Evolutionary conservation across 2,888 invertebrate genomes (phyloP), one percentile per base, ranked within the genome.

Genomic region (Cantharis nigra): DNA sequence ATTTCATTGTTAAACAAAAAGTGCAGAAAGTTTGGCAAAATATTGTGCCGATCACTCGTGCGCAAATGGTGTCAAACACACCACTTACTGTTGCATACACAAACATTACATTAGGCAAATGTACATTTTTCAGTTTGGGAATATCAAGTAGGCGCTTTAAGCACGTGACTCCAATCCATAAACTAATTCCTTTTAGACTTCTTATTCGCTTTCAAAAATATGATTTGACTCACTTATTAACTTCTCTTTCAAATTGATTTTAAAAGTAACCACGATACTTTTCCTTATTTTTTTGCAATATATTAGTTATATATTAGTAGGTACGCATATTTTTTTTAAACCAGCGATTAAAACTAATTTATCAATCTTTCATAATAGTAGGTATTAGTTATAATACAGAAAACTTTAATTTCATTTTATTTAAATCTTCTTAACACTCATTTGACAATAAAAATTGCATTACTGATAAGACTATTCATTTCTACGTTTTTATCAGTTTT

Each of bases 11-110:
- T 62, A 71, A 28, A 71, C 64, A 75, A 72, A 72, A 78, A 75
- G 49, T 23, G 49, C 64, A 71, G 69, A 64, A 69, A 75, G 75
- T 76, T 74, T 70, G 69, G 70, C 70, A 23, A 76, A 78, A 73
- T 71, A 74, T 64, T 74, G 76, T 79, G 78, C 82, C 81, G 81
- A 82, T 82, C 82, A 81, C 81, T 84, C 87, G 87, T 87, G 87
- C 86, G 86, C 83, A 82, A 83, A 84, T 80, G 82, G 85, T 84
- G 87, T 87, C 87, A 87, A 86, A 86, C 86, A 86, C 87, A 87
- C 85, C 87, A 87, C 87, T 87, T 86, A 87, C 85, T 85, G 85
- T 83, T 85, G 87, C 87, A 86, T 87, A 87, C 85, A 85, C 85
- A 85, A 85, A 85, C 86, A 85, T 85, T 86, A 86, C 86, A 87